Evolutionary conservation across 1,140 invertebrate species (phyloP).

Genomic region (Xylocopa sonorina): DNA sequence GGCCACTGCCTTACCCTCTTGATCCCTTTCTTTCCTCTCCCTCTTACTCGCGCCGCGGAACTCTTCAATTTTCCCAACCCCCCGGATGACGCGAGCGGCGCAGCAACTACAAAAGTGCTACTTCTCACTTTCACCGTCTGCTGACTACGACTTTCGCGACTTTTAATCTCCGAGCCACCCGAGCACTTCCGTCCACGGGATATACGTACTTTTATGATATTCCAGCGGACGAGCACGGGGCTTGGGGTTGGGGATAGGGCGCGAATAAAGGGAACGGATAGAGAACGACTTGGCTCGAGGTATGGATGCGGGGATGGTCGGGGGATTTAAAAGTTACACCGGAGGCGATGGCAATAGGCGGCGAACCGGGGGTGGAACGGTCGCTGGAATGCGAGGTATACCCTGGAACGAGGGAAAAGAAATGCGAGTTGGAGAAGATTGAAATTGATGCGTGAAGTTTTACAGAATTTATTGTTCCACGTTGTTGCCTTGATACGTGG

Average conservation of each 20-base stretch:
- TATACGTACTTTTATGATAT: conserved; percentile 53
- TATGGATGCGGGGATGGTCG: not conserved
- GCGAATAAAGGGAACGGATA: conserved; percentile 45
- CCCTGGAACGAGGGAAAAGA: not conserved
- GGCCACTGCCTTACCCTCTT: too few relatives aligned
- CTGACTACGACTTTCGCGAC: conserved; percentile 56
- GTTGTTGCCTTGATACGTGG: too few relatives aligned
- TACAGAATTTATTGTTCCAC: not conserved
- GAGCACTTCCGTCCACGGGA: conserved; percentile 7
- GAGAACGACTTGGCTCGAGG: not conserved
- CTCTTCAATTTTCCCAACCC: conserved; percentile 13
- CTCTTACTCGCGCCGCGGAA: conserved; percentile 1
- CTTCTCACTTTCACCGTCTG: conserved; percentile 53
- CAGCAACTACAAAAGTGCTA: conserved; percentile 57
- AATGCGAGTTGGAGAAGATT: not conserved
- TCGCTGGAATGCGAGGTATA: conserved; percentile 1
- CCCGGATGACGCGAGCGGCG: not conserved
- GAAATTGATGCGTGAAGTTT: conserved; percentile 1
- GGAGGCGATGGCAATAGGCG: not conserved
- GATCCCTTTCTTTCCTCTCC: conserved; percentile 25
- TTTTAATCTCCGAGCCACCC: conserved; percentile 57
- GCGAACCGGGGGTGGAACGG: not conserved
- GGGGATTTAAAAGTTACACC: conserved; percentile 49
- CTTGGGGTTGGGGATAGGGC: not conserved
- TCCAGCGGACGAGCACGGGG: conserved; percentile 1